A percentile compares a stretch with the other conserved stretches of the same genome.
These are phyloP conservation scores for Gambelia wislizenii DNA, from an alignment of 2,797 vertebrate genomes.

Conservation along the genomic window DNA sequence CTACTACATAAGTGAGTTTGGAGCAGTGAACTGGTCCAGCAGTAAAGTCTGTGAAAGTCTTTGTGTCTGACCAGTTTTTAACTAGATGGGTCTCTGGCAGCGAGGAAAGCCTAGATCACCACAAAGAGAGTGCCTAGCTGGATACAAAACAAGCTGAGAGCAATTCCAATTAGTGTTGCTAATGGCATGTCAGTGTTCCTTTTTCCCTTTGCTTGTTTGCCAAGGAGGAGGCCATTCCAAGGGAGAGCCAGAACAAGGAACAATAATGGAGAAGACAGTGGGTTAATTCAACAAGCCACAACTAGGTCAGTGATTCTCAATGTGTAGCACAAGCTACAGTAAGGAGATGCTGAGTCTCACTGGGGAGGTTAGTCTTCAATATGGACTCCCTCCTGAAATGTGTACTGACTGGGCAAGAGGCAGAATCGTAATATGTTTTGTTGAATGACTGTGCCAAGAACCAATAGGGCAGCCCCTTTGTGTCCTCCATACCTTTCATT, in stretches of 20 bases:
- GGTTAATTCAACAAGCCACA: conserved; percentile 7
- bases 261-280: conserved; percentile 1
- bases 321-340: background rate
- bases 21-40: background rate
- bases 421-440: background rate
- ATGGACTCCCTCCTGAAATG: background rate
- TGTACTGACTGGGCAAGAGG: background rate
- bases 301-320: conserved; percentile 1
- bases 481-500: background rate
- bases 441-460: background rate
- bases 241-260: background rate
- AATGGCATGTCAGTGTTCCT: background rate
- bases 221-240: background rate
- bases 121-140: conserved; percentile 3
- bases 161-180: conserved; percentile 16
- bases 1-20: background rate
- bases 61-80: background rate
- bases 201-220: background rate
- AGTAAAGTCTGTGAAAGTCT: background rate
- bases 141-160: background rate
- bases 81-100: background rate
- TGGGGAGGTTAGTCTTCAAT: background rate
- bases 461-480: background rate
- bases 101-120: background rate
- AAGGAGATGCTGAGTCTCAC: background rate